Conservation (phyloP, 2,113 vertebrate species). For the Nesoenas mayeri region DNA sequence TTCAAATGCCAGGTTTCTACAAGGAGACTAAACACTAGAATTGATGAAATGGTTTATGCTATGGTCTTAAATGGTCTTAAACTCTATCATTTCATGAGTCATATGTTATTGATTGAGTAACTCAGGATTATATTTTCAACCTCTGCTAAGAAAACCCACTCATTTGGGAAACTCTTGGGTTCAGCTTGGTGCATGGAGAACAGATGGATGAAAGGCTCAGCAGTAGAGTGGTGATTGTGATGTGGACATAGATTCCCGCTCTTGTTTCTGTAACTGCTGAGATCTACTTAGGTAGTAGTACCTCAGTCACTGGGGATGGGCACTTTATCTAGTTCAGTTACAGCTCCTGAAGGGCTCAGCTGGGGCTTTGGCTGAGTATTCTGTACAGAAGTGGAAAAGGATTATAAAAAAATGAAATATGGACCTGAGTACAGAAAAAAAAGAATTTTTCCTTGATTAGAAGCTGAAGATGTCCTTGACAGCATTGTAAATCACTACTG, state of each 20-base stretch:
- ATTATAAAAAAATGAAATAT: constrained; percentile 43
- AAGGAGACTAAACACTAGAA: neutral
- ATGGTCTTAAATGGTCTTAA: neutral
- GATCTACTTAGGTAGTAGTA: neutral
- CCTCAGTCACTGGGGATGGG: neutral
- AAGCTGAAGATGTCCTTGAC: constrained; percentile 32
- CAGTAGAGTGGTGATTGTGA: fast-evolving
- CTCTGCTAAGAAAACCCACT: neutral
- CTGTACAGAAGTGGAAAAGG: neutral
- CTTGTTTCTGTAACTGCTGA: neutral
- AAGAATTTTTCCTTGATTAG: constrained; percentile 29
- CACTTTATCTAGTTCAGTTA: neutral
- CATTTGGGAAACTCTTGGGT: neutral
- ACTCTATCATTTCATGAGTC: neutral
- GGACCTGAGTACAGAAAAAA: neutral
- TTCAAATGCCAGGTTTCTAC: neutral
- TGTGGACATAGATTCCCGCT: neutral
- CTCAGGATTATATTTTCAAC: neutral
- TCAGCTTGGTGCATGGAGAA: neutral
- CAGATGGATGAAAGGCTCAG: neutral
- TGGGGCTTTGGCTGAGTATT: neutral
- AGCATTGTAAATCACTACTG: constrained; percentile 1
- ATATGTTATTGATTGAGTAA: neutral
- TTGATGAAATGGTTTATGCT: neutral
- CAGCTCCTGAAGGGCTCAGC: neutral